Percentiles rank a stretch among this genome's conserved stretches.
Evolutionary conservation across 2,888 invertebrate species (phyloP).

Genomic region (Xestia xanthographa): DNA sequence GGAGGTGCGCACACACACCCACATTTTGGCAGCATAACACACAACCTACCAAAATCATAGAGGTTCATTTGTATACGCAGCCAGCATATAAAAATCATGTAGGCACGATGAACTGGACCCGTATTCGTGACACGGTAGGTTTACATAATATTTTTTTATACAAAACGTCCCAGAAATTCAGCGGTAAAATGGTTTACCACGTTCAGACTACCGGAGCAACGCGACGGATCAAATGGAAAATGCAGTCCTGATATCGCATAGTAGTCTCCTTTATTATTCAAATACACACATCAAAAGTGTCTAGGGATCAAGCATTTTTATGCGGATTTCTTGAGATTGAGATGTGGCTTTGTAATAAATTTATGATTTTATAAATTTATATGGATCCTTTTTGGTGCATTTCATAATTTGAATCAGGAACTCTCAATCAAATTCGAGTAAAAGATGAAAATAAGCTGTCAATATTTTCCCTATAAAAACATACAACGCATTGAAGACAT

Average conservation of each 20-base stretch:
- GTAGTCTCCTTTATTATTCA: conserved; percentile 26
- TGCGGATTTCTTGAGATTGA: too few relatives aligned
- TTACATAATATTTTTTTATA: conserved; percentile 38
- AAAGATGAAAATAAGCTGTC: too few relatives aligned
- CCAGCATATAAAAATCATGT: conserved; percentile 14
- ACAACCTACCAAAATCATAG: conserved; percentile 9
- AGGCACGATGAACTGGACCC: neutral
- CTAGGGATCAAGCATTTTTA: too few relatives aligned
- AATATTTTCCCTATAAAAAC: too few relatives aligned
- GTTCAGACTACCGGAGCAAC: conserved; percentile 8
- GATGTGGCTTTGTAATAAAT: too few relatives aligned
- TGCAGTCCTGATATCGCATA: conserved; percentile 17
- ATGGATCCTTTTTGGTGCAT: too few relatives aligned
- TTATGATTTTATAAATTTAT: too few relatives aligned
- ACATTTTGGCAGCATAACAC: neutral
- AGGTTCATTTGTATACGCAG: neutral
- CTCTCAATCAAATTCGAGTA: too few relatives aligned
- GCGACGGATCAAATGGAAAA: conserved; percentile 35
- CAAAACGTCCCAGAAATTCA: conserved; percentile 37
- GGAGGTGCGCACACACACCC: neutral
- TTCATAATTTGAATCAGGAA: too few relatives aligned
- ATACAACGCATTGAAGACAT: too few relatives aligned
- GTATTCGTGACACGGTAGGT: conserved; percentile 20
- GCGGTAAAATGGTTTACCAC: conserved; percentile 28
- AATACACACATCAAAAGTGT: too few relatives aligned